A percentile compares a stretch with the other conserved stretches of the same genome.
Conservation (phyloP, 2,888 invertebrate genomes). For the Tenodera sinensis region DNA sequence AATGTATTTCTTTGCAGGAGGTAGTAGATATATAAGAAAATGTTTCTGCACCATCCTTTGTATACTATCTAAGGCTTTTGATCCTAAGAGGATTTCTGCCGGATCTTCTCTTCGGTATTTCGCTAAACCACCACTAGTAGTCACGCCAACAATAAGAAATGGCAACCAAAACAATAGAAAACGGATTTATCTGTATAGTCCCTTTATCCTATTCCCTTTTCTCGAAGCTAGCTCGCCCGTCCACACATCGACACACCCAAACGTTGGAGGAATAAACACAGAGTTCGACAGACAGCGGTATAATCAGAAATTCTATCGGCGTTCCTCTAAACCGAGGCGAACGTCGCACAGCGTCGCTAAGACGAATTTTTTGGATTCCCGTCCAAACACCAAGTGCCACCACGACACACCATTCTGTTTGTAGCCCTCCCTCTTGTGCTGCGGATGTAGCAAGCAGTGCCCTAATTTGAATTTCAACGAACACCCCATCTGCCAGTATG, state of each 20-base stretch:
- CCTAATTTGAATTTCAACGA: slow-evolving; percentile 30
- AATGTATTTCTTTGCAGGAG: not conserved
- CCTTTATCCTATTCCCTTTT: not conserved
- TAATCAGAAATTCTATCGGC: slow-evolving; percentile 17
- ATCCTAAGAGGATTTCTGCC: not conserved
- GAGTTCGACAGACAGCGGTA: not conserved
- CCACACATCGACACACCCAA: not conserved
- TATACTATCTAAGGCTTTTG: not conserved
- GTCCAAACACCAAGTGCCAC: not conserved
- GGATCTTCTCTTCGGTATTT: not conserved
- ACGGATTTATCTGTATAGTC: not conserved
- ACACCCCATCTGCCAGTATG: not conserved
- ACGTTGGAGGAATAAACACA: not conserved
- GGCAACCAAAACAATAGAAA: not conserved
- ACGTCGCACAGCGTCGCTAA: not conserved
- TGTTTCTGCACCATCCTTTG: not conserved
- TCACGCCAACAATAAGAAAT: not conserved
- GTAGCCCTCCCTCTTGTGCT: not conserved
- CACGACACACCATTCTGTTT: not conserved
- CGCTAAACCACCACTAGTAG: not conserved
- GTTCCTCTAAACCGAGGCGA: slow-evolving; percentile 4
- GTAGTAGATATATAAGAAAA: not conserved
- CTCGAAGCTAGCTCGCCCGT: not conserved
- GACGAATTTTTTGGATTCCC: not conserved
- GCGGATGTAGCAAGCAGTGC: not conserved